Conservation (phyloP, 2,113 vertebrate species). For the Hoplias malabaricus region DNA sequence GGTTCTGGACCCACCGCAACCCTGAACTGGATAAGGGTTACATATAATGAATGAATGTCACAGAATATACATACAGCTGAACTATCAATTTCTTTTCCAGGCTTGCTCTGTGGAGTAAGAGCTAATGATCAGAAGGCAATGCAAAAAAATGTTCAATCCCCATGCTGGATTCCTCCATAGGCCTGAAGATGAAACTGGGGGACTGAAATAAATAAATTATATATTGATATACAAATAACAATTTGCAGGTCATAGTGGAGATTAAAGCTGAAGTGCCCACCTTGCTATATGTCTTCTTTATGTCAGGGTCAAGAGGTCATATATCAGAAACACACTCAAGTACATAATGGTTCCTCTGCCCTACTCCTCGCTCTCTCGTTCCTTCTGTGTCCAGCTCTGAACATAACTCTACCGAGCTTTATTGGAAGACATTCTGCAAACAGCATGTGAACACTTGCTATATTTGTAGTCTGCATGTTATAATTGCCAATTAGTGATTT, state of each 20-base stretch:
- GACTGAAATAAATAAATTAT: too few relatives aligned
- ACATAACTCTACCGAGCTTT: neutral
- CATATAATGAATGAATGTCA: too few relatives aligned
- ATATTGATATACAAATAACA: too few relatives aligned
- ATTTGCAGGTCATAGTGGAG: too few relatives aligned
- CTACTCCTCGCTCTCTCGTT: neutral
- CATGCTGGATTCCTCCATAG: too few relatives aligned
- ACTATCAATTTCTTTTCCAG: neutral
- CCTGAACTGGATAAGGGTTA: too few relatives aligned
- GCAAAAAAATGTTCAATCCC: neutral
- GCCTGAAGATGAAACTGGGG: too few relatives aligned
- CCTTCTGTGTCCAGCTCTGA: neutral
- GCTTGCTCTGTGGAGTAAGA: neutral
- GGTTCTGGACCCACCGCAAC: too few relatives aligned
- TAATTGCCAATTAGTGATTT: neutral
- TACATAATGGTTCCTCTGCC: neutral
- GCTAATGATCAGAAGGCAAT: neutral
- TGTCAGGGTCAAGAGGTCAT: neutral
- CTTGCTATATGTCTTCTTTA: neutral
- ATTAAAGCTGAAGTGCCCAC: neutral
- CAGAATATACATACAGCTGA: neutral
- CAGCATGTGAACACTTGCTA: neutral
- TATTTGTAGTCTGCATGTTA: too few relatives aligned
- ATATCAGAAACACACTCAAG: neutral
- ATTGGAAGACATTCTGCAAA: neutral